Evolutionary conservation across 2,113 vertebrate species (phyloP).

Genomic region (Synchiropus splendidus): DNA sequence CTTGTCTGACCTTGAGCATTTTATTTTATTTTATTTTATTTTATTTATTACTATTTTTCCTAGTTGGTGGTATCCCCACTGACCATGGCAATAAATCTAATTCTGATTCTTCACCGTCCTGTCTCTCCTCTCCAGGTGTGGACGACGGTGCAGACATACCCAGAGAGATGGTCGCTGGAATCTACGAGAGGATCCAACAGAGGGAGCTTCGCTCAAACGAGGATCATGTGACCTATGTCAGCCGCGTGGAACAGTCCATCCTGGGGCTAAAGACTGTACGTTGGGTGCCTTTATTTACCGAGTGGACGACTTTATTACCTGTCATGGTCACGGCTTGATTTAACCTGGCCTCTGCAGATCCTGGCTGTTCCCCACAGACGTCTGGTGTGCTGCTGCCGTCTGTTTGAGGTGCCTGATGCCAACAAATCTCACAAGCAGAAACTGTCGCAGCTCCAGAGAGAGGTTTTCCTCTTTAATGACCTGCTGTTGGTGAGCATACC

Average conservation of each 20-base stretch:
- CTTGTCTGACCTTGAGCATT: too few species aligned
- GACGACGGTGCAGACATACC: conserved; percentile 97
- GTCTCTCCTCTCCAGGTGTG: conserved; percentile 71
- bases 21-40: too few species aligned
- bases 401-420: conserved; percentile 91
- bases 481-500: conserved; percentile 81
- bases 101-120: too few species aligned
- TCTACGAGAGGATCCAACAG: conserved; percentile 96
- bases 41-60: too few species aligned
- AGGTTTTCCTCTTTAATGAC: conserved; percentile 98
- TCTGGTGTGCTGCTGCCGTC: conserved; percentile 94
- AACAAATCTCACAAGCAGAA: conserved; percentile 98
- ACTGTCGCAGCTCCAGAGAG: conserved; percentile 90
- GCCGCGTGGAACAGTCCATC: conserved; percentile 97
- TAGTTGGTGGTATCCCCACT: too few species aligned
- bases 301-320: neutral
- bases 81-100: too few species aligned
- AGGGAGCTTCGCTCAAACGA: conserved; percentile 95
- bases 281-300: conserved; percentile 9
- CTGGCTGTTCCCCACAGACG: conserved; percentile 91
- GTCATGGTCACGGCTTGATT: conserved; percentile 3
- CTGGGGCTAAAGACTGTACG: conserved; percentile 96
- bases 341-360: conserved; percentile 66
- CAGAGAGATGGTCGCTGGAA: conserved; percentile 90
- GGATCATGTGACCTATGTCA: conserved; percentile 96